phyloP scores from a whole-genome alignment of 2,113 vertebrate genomes.

The Tapirus terrestris region DNA sequence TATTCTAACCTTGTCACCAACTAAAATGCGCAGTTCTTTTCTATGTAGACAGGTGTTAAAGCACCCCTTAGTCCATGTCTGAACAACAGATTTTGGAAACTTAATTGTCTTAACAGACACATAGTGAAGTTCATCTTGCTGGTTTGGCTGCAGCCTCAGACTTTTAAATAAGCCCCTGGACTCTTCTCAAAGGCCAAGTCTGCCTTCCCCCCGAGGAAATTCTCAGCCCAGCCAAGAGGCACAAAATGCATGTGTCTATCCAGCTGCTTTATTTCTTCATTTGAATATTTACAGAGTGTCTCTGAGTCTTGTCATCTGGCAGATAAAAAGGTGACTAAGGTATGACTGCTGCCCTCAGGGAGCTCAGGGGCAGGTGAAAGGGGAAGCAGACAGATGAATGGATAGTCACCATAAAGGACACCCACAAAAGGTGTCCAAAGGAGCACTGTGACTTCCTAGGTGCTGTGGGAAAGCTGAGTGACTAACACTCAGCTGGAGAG shows the following conservation, averaged over 20 bases:
- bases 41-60: neutral
- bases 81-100: neutral
- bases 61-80: rapidly evolving
- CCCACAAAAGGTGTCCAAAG: neutral
- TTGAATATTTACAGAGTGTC: neutral
- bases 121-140: neutral
- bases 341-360: neutral
- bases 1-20: neutral
- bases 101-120: neutral
- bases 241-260: neutral
- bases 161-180: neutral
- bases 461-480: neutral
- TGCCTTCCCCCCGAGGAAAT: conserved; percentile 18
- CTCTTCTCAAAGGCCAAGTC: neutral
- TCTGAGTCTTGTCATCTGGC: neutral
- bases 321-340: neutral
- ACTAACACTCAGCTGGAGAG: neutral
- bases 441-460: neutral
- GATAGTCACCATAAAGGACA: neutral
- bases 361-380: neutral
- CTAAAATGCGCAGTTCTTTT: neutral
- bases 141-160: neutral
- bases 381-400: neutral
- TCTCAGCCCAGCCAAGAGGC: neutral
- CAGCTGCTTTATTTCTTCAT: neutral